These are phyloP conservation scores for Siderastrea radians DNA, from an alignment of 92 coral and sea anemone genomes.

Conservation along the genomic window DNA sequence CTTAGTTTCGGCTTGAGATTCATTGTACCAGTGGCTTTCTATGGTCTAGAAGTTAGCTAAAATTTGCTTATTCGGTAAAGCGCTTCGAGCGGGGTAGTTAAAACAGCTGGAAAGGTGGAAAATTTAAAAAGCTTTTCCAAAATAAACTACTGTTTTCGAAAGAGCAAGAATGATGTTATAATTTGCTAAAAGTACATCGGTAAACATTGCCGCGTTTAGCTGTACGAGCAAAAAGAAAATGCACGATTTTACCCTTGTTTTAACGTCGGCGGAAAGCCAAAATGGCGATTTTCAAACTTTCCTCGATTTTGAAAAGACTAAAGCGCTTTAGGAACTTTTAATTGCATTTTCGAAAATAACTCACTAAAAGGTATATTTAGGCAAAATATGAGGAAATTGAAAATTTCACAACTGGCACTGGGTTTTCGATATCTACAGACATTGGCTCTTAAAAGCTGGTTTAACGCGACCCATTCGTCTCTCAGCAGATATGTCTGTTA, in stretches of 20 bases:
- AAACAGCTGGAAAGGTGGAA: background rate
- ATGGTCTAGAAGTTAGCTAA: conserved; percentile 13
- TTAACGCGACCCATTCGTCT: too few relatives aligned
- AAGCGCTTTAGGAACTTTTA: conserved; percentile 36
- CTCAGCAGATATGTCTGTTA: too few relatives aligned
- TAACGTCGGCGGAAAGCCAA: conserved; percentile 7
- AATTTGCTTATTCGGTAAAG: conserved; percentile 19
- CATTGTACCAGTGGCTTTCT: conserved; percentile 29
- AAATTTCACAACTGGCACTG: conserved; percentile 40
- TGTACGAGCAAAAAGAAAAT: conserved; percentile 45
- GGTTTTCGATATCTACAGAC: conserved; percentile 47
- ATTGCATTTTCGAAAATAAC: conserved; percentile 56
- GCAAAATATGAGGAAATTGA: conserved; percentile 46
- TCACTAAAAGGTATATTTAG: conserved; percentile 58
- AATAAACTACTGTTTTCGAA: background rate
- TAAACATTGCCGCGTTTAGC: conserved; percentile 30
- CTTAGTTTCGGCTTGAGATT: conserved; percentile 21
- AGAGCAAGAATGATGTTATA: conserved; percentile 13
- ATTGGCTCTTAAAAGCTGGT: conserved; percentile 41
- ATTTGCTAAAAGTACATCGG: conserved; percentile 14
- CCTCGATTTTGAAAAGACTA: conserved; percentile 52
- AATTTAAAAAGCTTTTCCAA: background rate
- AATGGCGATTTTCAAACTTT: conserved; percentile 62
- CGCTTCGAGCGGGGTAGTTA: conserved; percentile 14
- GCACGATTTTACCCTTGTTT: conserved; percentile 15